Conservation (phyloP, 2,113 vertebrate genomes). For the Callaeas wilsoni region DNA sequence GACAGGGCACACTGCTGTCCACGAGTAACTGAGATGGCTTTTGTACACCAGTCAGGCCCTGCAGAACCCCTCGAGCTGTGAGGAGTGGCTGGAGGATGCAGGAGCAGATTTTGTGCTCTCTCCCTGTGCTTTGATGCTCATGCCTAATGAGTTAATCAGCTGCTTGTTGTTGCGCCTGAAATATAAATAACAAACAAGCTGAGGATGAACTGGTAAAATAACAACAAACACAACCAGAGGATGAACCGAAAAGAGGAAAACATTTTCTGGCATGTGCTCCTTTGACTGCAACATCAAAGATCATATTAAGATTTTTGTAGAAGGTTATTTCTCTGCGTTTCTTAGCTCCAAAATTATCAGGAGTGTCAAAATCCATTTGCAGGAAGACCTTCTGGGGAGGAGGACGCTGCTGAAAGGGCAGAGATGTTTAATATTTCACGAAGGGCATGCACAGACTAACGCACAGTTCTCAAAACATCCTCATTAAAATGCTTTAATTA, state of each 20-base stretch:
- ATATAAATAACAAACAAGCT: constrained; percentile 38
- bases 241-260: constrained; percentile 10
- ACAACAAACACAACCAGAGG: constrained; percentile 26
- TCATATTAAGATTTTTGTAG: constrained; percentile 3
- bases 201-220: constrained; percentile 10
- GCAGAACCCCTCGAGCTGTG: not conserved
- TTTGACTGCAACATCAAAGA: constrained; percentile 52
- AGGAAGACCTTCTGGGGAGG: not conserved
- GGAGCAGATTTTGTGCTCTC: not conserved
- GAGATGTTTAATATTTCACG: constrained; percentile 44
- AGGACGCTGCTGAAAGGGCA: not conserved
- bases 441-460: constrained; percentile 31
- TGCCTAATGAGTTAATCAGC: constrained; percentile 31
- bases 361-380: constrained; percentile 11
- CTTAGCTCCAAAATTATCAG: not conserved
- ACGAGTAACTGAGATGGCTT: fast-evolving
- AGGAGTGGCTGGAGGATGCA: not conserved
- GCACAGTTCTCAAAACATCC: not conserved
- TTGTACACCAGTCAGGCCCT: not conserved
- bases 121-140: not conserved
- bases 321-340: not conserved
- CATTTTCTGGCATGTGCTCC: constrained; percentile 18
- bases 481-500: constrained; percentile 56
- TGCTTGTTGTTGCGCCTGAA: constrained; percentile 2
- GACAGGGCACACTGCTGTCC: not conserved